Evolutionary conservation across 2,888 invertebrate species (phyloP).

Genomic region (Pristionchus mayeri): DNA sequence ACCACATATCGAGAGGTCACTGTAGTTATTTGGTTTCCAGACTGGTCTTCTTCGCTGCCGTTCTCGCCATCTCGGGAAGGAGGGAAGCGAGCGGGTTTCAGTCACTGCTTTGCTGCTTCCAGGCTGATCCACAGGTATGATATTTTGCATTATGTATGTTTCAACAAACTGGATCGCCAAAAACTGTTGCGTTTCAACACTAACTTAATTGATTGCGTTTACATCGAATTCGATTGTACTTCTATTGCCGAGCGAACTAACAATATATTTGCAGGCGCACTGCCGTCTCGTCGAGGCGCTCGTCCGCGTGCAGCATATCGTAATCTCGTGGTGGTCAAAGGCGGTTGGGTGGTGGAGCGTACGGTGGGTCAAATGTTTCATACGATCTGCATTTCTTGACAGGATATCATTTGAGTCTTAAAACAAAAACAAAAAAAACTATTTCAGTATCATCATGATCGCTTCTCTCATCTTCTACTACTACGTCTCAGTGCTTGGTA

Average conservation of each 20-base stretch:
- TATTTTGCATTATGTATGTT: too few relatives aligned
- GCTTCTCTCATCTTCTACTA: conserved; percentile 66
- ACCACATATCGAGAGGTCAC: too few relatives aligned
- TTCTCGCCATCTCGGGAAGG: conserved; percentile 65
- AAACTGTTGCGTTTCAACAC: too few relatives aligned
- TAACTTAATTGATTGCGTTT: too few relatives aligned
- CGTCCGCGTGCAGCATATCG: conserved; percentile 53
- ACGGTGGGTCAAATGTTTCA: conserved; percentile 51
- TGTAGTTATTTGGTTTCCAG: too few relatives aligned
- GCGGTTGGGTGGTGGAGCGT: conserved; percentile 60
- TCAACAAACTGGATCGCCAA: too few relatives aligned
- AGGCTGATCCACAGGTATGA: conserved; percentile 63
- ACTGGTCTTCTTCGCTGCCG: conserved; percentile 65
- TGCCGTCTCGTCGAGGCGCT: conserved; percentile 59
- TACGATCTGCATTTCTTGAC: too few relatives aligned
- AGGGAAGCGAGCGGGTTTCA: conserved; percentile 62
- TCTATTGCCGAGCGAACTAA: too few relatives aligned
- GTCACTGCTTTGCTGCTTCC: conserved; percentile 65
- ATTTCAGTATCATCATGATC: conserved; percentile 57
- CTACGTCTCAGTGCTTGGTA: conserved; percentile 65
- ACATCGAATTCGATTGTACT: too few relatives aligned
- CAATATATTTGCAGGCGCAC: conserved; percentile 48
- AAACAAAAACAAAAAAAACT: not conserved
- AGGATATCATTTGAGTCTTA: too few relatives aligned
- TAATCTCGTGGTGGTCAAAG: conserved; percentile 57